Evolutionary conservation across 1,140 invertebrate species (phyloP), one percentile per base, ranked within the genome.

Genomic region (Archegozetes longisetosus): DNA sequence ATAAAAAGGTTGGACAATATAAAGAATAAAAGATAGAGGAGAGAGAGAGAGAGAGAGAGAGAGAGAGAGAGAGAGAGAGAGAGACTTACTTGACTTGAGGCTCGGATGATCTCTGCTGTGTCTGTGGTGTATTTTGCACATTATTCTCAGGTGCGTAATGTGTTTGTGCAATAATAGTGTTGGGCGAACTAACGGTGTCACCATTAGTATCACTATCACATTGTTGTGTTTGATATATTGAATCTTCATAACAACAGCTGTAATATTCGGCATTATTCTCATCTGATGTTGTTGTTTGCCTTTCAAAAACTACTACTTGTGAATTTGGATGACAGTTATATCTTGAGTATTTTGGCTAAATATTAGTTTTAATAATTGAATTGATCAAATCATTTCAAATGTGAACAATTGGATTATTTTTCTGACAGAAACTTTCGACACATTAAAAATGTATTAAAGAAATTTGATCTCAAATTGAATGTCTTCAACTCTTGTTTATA

Each of bases 221-320:
- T 6, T 17, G 6, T 6, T 51, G 6, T 4, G 6, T 4, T 6
- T 4, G 4, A 12, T 20, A 51, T 4, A 50, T 6, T n/a, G 32
- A 48, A 20, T 58, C 55, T 24, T 58, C 55, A n/a, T 23, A 50
- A 29, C 55, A 48, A 20, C 47, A 47, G 24, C 55, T 58, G 25
- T 47, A 48, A 4, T 47, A 26, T 47, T 58, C 55, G 17, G 14
- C 24, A 24, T 58, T 58, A 26, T 48, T 29, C 3, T 58, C 55
- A n/a, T 51, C 50, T 12, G 50, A 51, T 51, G 55, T 25, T 58
- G 55, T 58, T 17, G 55, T 58, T 48, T 58, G 55, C 47, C 55
- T 47, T 26, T 58, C 55, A 24, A 50, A 58, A 6, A 58, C 28
- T 27, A 24, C 46, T 17, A 23, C 27, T n/a, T n/a, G 14, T 23